Evolutionary conservation across 2,113 vertebrate genomes (phyloP), one percentile per base, ranked within the genome.

Genomic region (Cryptoleucopteryx plumbea): DNA sequence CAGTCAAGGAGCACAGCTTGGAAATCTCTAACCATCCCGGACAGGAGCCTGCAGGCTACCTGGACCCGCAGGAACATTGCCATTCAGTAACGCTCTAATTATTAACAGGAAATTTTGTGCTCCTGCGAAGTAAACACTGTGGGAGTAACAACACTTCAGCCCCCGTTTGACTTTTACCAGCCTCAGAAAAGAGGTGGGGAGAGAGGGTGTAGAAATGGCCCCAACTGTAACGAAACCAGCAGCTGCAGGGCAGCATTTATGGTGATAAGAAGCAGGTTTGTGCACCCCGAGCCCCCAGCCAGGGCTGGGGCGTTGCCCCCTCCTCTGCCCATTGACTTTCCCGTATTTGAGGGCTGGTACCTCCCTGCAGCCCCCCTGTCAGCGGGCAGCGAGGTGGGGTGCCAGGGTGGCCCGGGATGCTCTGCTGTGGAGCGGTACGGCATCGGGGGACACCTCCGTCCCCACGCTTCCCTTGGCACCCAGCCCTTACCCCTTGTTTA

Each of bases 71-170:
- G 67, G 67, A 91, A 32, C 0, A 1, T 20, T 73, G 81, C 72
- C 63, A 73, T 5, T 93, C 84, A 21, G 52, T 59, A 55, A 16
- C 15, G 15, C 66, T 86, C 17, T 81, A 38, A 71, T 93, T 92
- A 70, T 38, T 34, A 72, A 42, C 85, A 80, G 94, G 93, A 89
- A 84, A 80, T 81, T 32, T n/a, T 62, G 74, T 75, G 73, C 77
- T 94, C 81, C 90, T 86, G 80, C 5, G 22, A 36, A 82, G 90
- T 67, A 67, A 95, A 72, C 47, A 38, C 92, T n/a, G 26, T 75
- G 94, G 95, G 89, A 84, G 71, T 58, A 63, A 92, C 82, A 56
- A 90, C 84, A 55, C 82, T 86, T 68, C 87, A 93, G 93, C 50
- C 59, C 70, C 79, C 15, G 4, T 4, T 50, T 74, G 95, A 66